Evolutionary conservation across 2,888 invertebrate genomes (phyloP), one percentile per base, ranked within the genome.

Genomic region (Bombylius discolor): DNA sequence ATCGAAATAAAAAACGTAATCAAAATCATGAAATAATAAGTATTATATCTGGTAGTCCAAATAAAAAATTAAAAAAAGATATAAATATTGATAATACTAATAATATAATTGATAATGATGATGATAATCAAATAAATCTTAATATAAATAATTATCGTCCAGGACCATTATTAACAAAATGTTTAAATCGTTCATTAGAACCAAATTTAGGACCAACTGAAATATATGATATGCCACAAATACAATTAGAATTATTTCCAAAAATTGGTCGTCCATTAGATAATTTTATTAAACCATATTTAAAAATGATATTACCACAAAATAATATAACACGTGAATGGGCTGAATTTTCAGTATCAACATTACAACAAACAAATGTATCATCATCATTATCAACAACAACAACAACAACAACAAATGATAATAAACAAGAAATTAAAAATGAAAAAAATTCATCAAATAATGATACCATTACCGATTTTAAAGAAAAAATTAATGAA

Each of bases 291-390:
- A 72, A 71, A 58, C 68, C 71, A 5, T 74, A 74, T 62, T 61
- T 74, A 42, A 70, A 73, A 56, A 62, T 70, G 9, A 70, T 73
- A 48, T 57, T 71, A 49, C 73, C 73, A 4, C 68, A 70, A 58
- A 63, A 68, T 44, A 68, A 68, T 46, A 72, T 74, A 11, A 68
- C 71, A 1, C 65, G 67, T 32, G 71, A 74, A 60, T 74, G 74
- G 73, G 73, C 74, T 0, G 70, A 73, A 59, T 74, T 74, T 53
- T 70, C 73, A 36, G 70, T 72, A 5, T 72, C 74, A 12, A 69
- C 73, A 3, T 45, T 73, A 34, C 23, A 23, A 31, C 23, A n/a
- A 33, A 47, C 32, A 44, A 44, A 47, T 13, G 2, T 12, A 49
- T 23, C 53, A 50, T 49, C 11, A 34, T 31, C 4, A 12, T 11